Conservation (phyloP, 2,113 vertebrate genomes). For the Nothoprocta perdicaria region DNA sequence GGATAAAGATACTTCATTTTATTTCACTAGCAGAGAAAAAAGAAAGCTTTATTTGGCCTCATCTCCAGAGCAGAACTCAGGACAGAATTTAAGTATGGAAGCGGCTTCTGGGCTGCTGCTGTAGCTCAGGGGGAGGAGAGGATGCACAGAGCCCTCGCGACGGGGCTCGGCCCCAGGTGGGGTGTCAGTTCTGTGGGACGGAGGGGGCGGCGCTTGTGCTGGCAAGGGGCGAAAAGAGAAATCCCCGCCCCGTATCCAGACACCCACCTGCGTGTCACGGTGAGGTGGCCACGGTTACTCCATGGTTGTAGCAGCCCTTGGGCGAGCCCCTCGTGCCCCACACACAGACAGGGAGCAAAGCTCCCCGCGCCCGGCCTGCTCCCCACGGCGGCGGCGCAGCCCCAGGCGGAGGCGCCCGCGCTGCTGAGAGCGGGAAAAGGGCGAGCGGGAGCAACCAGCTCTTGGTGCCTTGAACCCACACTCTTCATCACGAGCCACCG, state of each 20-base stretch:
- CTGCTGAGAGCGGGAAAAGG: not conserved
- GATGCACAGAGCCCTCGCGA: rapidly evolving
- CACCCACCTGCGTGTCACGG: not conserved
- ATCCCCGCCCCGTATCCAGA: not conserved
- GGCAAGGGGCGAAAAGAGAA: not conserved
- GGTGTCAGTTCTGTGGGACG: rapidly evolving
- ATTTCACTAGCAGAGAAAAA: not conserved
- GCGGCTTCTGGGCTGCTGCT: not conserved
- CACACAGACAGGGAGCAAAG: not conserved
- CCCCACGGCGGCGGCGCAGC: not conserved
- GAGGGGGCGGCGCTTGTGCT: no score
- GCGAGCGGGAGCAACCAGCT: not conserved
- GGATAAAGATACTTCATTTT: not conserved
- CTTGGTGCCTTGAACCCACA: not conserved
- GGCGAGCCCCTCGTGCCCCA: not conserved
- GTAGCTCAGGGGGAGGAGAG: not conserved
- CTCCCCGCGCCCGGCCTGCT: not conserved
- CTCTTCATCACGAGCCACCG: not conserved
- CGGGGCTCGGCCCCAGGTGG: not conserved
- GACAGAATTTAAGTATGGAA: not conserved
- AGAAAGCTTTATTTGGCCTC: not conserved
- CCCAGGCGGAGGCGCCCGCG: not conserved
- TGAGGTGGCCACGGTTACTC: not conserved
- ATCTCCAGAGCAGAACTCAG: not conserved
- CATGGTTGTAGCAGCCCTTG: not conserved